Evolutionary conservation across 2,797 vertebrate species (phyloP), one percentile per base, ranked within the genome.

Genomic region (Clarias platycephalus): DNA sequence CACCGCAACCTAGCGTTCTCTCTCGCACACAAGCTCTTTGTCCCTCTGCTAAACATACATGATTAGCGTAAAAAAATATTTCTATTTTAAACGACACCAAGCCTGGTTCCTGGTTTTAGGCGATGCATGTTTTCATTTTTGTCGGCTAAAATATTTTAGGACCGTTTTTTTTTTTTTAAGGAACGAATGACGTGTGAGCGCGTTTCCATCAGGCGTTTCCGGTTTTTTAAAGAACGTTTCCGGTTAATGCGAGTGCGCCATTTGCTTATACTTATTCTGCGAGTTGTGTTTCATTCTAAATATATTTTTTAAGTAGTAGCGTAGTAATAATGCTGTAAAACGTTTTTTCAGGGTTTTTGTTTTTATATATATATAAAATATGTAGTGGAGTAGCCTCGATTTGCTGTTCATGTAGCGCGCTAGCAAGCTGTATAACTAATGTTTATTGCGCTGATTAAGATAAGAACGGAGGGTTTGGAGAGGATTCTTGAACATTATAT

Each of bases 131-230:
- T 90, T 80, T 66, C 55, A 76, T 74, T 68, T 91, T 90, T 91
- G 85, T 91, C 91, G 91, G 89, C 86, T 88, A 91, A 92, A 88
- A 88, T 88, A 89, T 92, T 91, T 49, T 91, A 62, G 90, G 89
- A 91, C 89, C 89, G 88, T n/a, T 15, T 34, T n/a, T 26, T 90
- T 91, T 89, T 57, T 20, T 93, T 94, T 94, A 91, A 92, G 93
- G 92, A 94, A 91, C 92, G 91, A 93, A 92, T 96, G 95, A 96
- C 95, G 95, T 95, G 94, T 93, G 93, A 93, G 91, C 94, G 89
- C 93, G 10, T 49, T 49, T 49, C 44, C 93, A 91, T 92, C 88
- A 92, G 94, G 93, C 93, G 93, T 94, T 95, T 95, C 95, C 95
- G 95, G 94, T 91, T 93, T 90, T 88, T 84, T 49, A 3, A 3